A percentile compares a stretch with the other conserved stretches of the same genome.
Evolutionary conservation across 2,113 vertebrate genomes (phyloP).

Genomic region (Bothrops jararaca): DNA sequence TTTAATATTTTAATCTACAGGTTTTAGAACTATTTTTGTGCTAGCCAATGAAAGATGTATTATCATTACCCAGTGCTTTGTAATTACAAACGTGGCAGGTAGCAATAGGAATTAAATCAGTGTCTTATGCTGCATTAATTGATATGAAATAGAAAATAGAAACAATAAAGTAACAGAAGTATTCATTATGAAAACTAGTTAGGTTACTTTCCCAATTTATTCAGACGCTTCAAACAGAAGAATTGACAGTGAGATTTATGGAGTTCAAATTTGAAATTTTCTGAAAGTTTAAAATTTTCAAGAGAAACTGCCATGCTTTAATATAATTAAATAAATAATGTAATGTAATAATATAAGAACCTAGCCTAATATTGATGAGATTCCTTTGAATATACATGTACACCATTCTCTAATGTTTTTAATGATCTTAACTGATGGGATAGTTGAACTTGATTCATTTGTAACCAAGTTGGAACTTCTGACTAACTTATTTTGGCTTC

Average conservation of each 20-base stretch:
- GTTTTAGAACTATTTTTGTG: background rate
- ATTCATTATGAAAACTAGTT: background rate
- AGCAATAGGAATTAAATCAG: background rate
- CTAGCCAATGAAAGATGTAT: background rate
- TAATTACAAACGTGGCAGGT: background rate
- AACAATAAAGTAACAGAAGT: background rate
- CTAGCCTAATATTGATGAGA: background rate
- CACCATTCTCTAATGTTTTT: background rate
- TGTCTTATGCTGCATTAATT: background rate
- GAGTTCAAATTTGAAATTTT: background rate
- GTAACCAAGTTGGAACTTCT: background rate
- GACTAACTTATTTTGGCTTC: background rate
- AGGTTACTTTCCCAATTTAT: background rate
- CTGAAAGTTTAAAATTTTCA: background rate
- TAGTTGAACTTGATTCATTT: background rate
- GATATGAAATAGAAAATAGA: background rate
- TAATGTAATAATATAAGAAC: background rate
- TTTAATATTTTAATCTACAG: background rate
- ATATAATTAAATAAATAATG: background rate
- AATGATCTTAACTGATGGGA: background rate
- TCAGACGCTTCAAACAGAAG: background rate
- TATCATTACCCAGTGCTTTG: background rate
- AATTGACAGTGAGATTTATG: background rate
- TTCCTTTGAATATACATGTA: background rate
- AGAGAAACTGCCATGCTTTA: background rate